Base-by-base conservation (phyloP, 2,113 vertebrate species). In the Daboia siamensis region DNA sequence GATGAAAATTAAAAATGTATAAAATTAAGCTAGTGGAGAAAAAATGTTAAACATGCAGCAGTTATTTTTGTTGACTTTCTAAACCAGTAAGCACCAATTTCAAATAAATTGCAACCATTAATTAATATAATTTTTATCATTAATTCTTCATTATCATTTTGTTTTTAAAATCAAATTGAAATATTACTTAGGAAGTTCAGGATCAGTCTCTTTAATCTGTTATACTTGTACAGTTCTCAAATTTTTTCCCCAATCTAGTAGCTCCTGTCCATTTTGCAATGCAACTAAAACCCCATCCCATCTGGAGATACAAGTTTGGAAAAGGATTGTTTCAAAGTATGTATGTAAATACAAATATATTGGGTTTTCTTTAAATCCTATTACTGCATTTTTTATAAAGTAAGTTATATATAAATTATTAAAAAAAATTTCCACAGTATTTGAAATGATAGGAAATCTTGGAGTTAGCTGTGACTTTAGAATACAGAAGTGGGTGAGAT, bases 1-100 rank as follows among this genome's bases (percentile, higher is more conserved):
- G 2, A 10, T 95, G 93, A 90, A 93, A 93, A 97, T 95, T 95
- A 97, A 95, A 95, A 97, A 97, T 94, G 96, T 96, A 96, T 94
- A 97, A 96, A 97, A 97, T 90, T 88, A 64, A 94, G 94, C 95
- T 89, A 95, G 93, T 92, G 96, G 97, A 96, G 94, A 95, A 94
- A 20, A 94, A 0, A 93, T 94, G 95, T 0, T 0, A 90, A 95
- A 64, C 93, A 92, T 87, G 94, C 61, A 94, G 74, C 59, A 94
- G 23, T 94, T 88, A 93, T 48, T 95, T 64, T 89, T 94, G 95
- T 88, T 91, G 64, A 80, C 87, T 96, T 92, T 92, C 85, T 93
- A 96, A 95, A 96, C 90, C 29, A 6, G 61, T 90, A 39, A 92
- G 61, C 90, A 95, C 91, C 94, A 96, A 88, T 94, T 94, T 96